phyloP scores from a whole-genome alignment of 1,140 invertebrate species.

The Adelges cooleyi region DNA sequence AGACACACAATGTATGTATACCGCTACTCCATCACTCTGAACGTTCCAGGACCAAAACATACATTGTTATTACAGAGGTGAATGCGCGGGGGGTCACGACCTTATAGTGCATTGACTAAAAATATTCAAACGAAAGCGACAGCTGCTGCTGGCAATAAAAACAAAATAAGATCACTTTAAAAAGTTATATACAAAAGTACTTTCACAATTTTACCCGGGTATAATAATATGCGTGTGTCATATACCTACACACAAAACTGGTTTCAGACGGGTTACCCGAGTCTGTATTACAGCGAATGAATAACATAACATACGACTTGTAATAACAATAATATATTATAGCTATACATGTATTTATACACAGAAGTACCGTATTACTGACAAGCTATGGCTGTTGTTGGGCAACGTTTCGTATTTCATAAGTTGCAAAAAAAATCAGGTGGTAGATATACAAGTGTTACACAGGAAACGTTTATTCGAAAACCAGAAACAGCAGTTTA shows the following conservation, averaged over 20 bases:
- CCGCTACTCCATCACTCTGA: too few species aligned
- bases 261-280: not conserved
- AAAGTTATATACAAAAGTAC: not conserved
- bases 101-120: not conserved
- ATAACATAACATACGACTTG: not conserved
- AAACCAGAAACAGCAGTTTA: too few species aligned
- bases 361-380: too few species aligned
- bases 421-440: too few species aligned
- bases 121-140: constrained; percentile 2
- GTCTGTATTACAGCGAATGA: not conserved
- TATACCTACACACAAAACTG: not conserved
- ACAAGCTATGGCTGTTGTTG: not conserved
- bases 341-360: not conserved
- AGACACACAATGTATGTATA: too few species aligned
- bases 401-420: not conserved
- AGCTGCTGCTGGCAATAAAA: not conserved
- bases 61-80: too few species aligned
- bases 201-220: constrained; percentile 15
- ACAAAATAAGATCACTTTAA: not conserved
- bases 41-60: too few species aligned
- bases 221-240: too few species aligned
- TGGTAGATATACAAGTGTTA: too few species aligned
- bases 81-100: not conserved
- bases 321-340: not conserved
- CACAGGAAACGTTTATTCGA: too few species aligned